Evolutionary conservation across 2,888 invertebrate genomes (phyloP).

Genomic region (Drosophila kokeensis): DNA sequence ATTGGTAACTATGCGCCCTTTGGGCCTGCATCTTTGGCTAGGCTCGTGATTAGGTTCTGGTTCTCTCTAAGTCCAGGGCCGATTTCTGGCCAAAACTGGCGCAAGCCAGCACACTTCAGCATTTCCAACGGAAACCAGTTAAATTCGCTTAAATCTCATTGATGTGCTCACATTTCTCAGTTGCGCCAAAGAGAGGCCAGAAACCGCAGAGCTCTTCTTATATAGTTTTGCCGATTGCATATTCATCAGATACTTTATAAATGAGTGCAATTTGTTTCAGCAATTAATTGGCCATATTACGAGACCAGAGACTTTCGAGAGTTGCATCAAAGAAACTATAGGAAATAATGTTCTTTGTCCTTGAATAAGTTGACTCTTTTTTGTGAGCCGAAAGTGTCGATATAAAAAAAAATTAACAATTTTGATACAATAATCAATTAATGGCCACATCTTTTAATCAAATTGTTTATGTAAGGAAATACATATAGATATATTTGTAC

Average conservation of each 20-base stretch:
- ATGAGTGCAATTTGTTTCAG: background rate
- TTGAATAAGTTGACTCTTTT: conserved; percentile 1
- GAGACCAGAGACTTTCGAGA: background rate
- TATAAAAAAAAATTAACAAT: conserved; percentile 23
- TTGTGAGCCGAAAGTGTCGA: background rate
- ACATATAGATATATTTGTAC: conserved; percentile 43
- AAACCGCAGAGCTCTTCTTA: conserved; percentile 42
- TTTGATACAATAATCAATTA: conserved; percentile 29
- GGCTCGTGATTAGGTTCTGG: background rate
- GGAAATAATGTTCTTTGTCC: conserved; percentile 9
- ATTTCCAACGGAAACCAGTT: conserved; percentile 83
- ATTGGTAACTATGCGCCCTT: conserved; percentile 5
- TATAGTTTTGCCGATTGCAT: conserved; percentile 30
- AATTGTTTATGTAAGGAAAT: conserved; percentile 73
- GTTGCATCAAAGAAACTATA: background rate
- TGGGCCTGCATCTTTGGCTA: conserved; percentile 2
- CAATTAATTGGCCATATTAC: background rate
- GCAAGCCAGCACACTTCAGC: conserved; percentile 78
- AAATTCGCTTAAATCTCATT: conserved; percentile 76
- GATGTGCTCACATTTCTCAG: conserved; percentile 42
- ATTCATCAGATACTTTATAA: conserved; percentile 16
- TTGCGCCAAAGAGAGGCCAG: conserved; percentile 37
- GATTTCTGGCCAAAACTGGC: conserved; percentile 80
- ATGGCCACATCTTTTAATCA: conserved; percentile 51
- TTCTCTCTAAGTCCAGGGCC: conserved; percentile 5